Evolutionary conservation across 2,888 invertebrate species (phyloP).

Genomic region (Scelioninae gen. 2): DNA sequence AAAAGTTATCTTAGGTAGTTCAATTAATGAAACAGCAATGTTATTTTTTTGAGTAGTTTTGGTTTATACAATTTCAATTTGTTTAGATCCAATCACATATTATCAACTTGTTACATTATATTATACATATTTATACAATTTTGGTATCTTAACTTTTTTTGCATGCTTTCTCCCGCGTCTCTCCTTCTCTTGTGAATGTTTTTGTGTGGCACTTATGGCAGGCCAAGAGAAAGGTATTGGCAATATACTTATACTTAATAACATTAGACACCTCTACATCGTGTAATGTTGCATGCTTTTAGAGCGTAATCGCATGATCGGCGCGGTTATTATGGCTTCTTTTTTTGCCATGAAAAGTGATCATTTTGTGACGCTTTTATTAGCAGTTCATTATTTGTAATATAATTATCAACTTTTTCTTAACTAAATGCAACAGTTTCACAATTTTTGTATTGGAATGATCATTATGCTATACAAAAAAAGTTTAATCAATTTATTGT

Average conservation of each 20-base stretch:
- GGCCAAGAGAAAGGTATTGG: conserved; percentile 82
- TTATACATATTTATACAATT: conserved; percentile 70
- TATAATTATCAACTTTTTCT: too few relatives aligned
- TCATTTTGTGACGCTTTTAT: background rate
- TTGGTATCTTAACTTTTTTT: conserved; percentile 76
- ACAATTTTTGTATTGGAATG: too few relatives aligned
- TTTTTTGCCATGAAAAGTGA: conserved; percentile 16
- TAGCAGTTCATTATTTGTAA: too few relatives aligned
- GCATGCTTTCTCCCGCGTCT: conserved; percentile 82
- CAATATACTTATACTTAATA: conserved; percentile 74
- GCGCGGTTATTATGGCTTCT: conserved; percentile 6
- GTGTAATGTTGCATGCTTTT: conserved; percentile 60
- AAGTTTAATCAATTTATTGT: too few relatives aligned
- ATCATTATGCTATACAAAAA: too few relatives aligned
- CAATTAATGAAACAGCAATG: background rate
- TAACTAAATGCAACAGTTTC: too few relatives aligned
- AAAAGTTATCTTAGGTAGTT: background rate
- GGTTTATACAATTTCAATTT: conserved; percentile 26
- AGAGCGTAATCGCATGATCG: conserved; percentile 16
- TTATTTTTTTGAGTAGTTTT: conserved; percentile 32
- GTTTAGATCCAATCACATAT: conserved; percentile 40
- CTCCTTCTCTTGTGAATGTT: conserved; percentile 84
- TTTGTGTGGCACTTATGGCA: conserved; percentile 84
- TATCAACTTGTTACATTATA: conserved; percentile 60
- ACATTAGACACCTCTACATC: conserved; percentile 69